phyloP scores from a whole-genome alignment of 2,797 vertebrate genomes.

The Diplodus sargus region DNA sequence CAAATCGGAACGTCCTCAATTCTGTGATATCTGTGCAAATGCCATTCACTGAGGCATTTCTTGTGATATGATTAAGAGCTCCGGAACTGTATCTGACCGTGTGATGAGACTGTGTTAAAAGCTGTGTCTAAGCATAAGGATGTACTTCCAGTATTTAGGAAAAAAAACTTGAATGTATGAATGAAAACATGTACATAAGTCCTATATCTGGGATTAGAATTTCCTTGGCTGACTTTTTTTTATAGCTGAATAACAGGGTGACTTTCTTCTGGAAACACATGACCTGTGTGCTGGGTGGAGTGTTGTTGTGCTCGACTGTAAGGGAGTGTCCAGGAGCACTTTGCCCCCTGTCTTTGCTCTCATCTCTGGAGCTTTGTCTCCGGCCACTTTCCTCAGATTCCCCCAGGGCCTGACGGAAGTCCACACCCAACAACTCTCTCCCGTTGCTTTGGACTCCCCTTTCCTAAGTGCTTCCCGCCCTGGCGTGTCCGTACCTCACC shows the following conservation, averaged over 20 bases:
- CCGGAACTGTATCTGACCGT: neutral
- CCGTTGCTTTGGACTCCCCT: conserved; percentile 53
- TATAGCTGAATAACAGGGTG: conserved; percentile 18
- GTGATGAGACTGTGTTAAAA: neutral
- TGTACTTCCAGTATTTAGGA: neutral
- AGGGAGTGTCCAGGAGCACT: conserved; percentile 65
- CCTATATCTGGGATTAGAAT: neutral
- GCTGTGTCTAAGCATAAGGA: conserved; percentile 4
- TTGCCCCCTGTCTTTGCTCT: conserved; percentile 59
- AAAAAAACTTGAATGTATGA: too few relatives aligned
- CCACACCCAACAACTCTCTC: conserved; percentile 66
- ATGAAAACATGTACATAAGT: neutral
- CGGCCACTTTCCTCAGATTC: conserved; percentile 65
- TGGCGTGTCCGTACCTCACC: conserved; percentile 33
- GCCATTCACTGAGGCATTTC: neutral
- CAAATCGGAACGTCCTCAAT: neutral
- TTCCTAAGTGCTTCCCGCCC: conserved; percentile 66
- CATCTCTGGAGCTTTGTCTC: conserved; percentile 77
- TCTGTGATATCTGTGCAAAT: neutral
- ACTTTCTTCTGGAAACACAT: conserved; percentile 32
- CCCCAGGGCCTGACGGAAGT: conserved; percentile 64
- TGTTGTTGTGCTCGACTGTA: conserved; percentile 30
- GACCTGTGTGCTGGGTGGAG: conserved; percentile 47
- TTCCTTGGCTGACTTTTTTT: neutral
- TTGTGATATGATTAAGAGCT: neutral